Evolutionary conservation across 2,888 invertebrate genomes (phyloP), one percentile per base, ranked within the genome.

Genomic region (Lepidonotus clava): DNA sequence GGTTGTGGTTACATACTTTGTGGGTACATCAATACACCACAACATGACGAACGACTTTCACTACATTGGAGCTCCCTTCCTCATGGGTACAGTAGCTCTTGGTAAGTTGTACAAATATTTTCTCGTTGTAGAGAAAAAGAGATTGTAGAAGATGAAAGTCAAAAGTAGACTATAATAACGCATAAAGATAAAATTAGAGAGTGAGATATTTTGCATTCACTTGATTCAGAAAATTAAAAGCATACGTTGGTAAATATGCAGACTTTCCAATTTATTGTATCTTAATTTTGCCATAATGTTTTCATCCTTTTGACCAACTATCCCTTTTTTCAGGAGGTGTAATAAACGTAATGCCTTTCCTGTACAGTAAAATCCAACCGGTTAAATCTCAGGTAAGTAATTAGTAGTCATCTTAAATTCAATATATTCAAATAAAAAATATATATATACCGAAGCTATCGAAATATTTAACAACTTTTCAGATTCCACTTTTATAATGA

Each of bases 1-100:
- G 93, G 92, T 93, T 11, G 88, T 91, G 36, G 92, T 93, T 18
- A 93, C 94, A 67, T 93, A 93, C 86, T 91, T 92, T 89, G 93
- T 94, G 24, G 93, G 93, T 36, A 86, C 93, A n/a, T 88, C 91
- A 11, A 90, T 93, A 32, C 91, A 92, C 36, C 90, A 92, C 71
- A 89, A 92, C 21, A 90, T 93, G 41, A 87, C 28, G 21, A 91
- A 92, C 87, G 92, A 93, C 88, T 94, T 91, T 86, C 66, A 86
- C 0, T 90, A 92, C 38, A 89, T 91, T 34, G 93, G 93, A 40
- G 92, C 91, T 51, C 92, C 94, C 0, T 93, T 93, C 85, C 90
- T 94, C 0, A 94, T 94, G 93, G 93, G 93, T 80, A 93, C 94
- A n/a, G 93, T 94, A 5, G 94, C 94, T 21, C 88, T 94, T 71